A percentile compares a stretch with the other conserved stretches of the same genome.
Evolutionary conservation across 2,797 vertebrate species (phyloP).

Genomic region (Neostethus bicornis): DNA sequence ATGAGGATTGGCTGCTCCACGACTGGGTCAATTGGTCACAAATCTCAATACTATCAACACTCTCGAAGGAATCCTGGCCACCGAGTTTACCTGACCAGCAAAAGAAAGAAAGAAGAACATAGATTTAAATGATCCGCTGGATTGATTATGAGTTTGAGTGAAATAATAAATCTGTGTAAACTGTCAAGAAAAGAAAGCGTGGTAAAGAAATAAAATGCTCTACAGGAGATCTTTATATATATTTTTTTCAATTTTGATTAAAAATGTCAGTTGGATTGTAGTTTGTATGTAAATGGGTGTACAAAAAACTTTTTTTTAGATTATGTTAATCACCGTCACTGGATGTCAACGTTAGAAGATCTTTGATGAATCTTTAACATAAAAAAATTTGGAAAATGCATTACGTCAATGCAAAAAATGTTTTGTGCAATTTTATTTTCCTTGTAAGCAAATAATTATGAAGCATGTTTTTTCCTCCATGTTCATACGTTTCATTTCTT

Average conservation of each 20-base stretch:
- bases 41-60: slow-evolving; percentile 97
- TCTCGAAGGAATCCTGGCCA: slow-evolving; percentile 98
- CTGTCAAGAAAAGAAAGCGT: not conserved
- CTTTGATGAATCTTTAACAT: no score
- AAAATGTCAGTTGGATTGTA: no score
- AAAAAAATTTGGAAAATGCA: not conserved
- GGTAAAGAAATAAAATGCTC: no score
- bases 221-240: no score
- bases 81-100: slow-evolving; percentile 88
- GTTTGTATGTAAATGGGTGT: no score
- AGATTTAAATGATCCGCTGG: no score
- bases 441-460: not conserved
- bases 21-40: slow-evolving; percentile 96
- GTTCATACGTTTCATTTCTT: not conserved
- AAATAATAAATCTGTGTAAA: no score
- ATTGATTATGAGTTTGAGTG: no score
- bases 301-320: no score
- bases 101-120: not conserved
- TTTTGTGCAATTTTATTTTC: not conserved
- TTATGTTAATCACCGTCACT: no score
- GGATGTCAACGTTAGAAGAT: no score
- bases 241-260: no score
- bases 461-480: not conserved
- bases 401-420: not conserved
- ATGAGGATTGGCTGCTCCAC: slow-evolving; percentile 98